phyloP scores from a whole-genome alignment of 1,140 invertebrate genomes.

The silkworm (Bombyx mori) region DNA sequence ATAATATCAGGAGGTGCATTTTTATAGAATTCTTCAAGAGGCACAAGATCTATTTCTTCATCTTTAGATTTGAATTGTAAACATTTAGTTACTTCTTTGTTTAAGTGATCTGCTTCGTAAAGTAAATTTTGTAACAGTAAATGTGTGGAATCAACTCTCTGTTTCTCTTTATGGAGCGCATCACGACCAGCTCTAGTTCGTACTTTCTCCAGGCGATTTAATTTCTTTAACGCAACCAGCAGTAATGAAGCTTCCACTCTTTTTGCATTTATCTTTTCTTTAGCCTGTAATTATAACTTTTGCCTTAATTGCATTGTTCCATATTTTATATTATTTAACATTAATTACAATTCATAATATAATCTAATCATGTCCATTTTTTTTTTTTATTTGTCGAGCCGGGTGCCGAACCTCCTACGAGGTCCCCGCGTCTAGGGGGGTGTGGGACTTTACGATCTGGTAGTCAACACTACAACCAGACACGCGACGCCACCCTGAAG shows the following conservation, averaged over 20 bases:
- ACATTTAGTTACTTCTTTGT: slow-evolving; percentile 95
- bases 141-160: slow-evolving; percentile 90
- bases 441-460: too few relatives aligned
- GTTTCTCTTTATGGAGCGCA: slow-evolving; percentile 83
- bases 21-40: slow-evolving; percentile 87
- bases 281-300: slow-evolving; percentile 59
- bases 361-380: too few relatives aligned
- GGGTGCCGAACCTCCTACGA: too few relatives aligned
- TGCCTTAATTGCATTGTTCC: background rate
- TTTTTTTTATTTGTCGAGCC: too few relatives aligned
- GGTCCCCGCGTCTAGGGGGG: too few relatives aligned
- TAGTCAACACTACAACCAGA: too few relatives aligned
- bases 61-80: slow-evolving; percentile 96
- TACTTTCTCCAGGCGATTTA: slow-evolving; percentile 93
- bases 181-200: slow-evolving; percentile 86
- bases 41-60: slow-evolving; percentile 91
- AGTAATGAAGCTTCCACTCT: slow-evolving; percentile 80
- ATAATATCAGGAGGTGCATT: slow-evolving; percentile 83
- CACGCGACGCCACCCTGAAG: too few relatives aligned
- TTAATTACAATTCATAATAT: background rate
- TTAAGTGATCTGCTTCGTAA: slow-evolving; percentile 94
- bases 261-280: slow-evolving; percentile 76
- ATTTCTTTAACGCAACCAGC: slow-evolving; percentile 87
- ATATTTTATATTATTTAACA: background rate
- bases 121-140: slow-evolving; percentile 94